Evolutionary conservation across 2,797 vertebrate genomes (phyloP), one percentile per base, ranked within the genome.

Genomic region (Cyprinodon diabolis): DNA sequence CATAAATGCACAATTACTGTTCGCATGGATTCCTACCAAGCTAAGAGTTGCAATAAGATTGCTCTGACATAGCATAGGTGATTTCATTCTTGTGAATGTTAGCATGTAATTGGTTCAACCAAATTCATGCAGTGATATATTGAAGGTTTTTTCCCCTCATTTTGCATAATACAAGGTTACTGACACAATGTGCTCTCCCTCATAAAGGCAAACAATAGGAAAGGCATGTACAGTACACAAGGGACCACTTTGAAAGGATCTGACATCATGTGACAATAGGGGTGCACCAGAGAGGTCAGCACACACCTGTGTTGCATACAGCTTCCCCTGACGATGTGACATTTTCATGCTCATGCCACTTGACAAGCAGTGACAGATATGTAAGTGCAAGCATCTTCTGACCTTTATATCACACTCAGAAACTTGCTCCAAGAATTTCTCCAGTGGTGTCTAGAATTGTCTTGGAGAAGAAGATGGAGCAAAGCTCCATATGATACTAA

Each of bases 241-340:
- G 86, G 84, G 86, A 80, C 4, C 66, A 78, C 90, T 91, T 89
- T 63, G 69, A 93, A 95, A 76, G 89, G 80, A 82, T 71, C 83
- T 86, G 87, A 87, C 87, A 92, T 89, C 93, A 85, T 89, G 88
- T 90, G 93, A 81, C 69, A 72, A 84, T 75, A 57, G 62, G 68
- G 71, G 75, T 89, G 87, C 86, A 86, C 87, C 69, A 70, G 82
- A 91, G 92, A 93, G 86, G 84, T 79, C 72, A 90, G 73, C 72
- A 37, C 65, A 62, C 83, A 88, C 88, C 84, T 87, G 87, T 79
- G 90, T 82, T 83, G 77, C 81, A 92, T 89, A 91, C 89, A 87
- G 91, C 90, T 86, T 86, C 84, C 81, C 92, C 91, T 80, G 79
- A 92, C 90, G 93, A 95, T 79, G 90, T 94, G 94, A 95, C 95